Base-by-base conservation (phyloP, 2,113 vertebrate genomes). In the Eonycteris spelaea region DNA sequence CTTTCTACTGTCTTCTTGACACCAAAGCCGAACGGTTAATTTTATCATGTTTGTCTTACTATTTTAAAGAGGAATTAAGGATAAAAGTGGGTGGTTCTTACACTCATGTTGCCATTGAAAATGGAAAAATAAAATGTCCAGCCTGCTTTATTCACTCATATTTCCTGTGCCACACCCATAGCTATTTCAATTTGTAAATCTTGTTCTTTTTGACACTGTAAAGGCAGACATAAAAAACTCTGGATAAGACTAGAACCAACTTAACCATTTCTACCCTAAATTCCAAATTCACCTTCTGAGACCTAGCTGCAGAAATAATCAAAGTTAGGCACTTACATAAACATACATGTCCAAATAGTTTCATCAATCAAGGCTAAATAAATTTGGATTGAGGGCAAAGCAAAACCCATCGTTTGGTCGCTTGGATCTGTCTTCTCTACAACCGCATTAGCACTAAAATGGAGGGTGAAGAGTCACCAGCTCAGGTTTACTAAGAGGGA, bases 11-110 rank as follows among this genome's bases (percentile, higher is more conserved):
- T 70, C 33, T 51, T 61, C 53, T 40, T 33, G 43, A 78, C n/a
- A 63, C 43, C 15, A 70, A 71, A 40, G 40, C 28, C 87, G 63
- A 70, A 45, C 6, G 84, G 82, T 83, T 51, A 11, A 45, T 83
- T 74, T 40, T 74, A 59, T 53, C 55, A 73, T 1, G 24, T 48
- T 79, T 92, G 40, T 68, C 74, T 80, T 55, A 63, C 35, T 91
- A 90, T 40, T 86, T 86, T 48, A 93, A 82, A 92, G 43, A 92
- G 61, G 35, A 95, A 84, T 48, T 74, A 92, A 84, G 55, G 67
- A 75, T 53, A 63, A 45, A 63, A 88, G 22, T 26, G 59, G n/a
- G 7, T 35, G 53, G 45, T 33, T 67, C 74, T 67, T 96, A 3
- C 2, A 85, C n/a, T 83, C 40, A n/a, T 24, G 28, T n/a, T 86